phyloP scores from a whole-genome alignment of 1,140 invertebrate genomes.

The Catajapyx aquilonaris region DNA sequence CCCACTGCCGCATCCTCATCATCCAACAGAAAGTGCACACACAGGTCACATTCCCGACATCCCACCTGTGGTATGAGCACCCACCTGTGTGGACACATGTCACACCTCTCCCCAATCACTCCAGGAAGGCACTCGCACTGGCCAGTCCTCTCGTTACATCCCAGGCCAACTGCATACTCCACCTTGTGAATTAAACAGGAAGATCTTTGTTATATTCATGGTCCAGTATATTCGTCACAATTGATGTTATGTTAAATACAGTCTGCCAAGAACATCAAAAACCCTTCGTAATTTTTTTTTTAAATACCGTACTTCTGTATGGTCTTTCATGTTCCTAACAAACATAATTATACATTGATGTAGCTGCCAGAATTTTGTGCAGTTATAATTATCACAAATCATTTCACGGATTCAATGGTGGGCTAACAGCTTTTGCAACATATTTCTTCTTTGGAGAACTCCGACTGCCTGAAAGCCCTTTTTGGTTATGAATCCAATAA shows the following conservation, averaged over 20 bases:
- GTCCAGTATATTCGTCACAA: constrained; percentile 6
- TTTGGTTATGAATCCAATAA: too few relatives aligned
- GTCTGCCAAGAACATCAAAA: constrained; percentile 3
- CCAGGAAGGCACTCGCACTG: constrained; percentile 88
- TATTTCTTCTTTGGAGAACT: too few relatives aligned
- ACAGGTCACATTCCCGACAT: constrained; percentile 67
- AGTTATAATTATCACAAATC: too few relatives aligned
- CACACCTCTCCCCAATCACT: constrained; percentile 86
- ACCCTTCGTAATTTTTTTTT: too few relatives aligned
- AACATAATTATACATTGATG: too few relatives aligned
- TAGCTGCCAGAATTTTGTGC: too few relatives aligned
- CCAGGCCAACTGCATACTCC: constrained; percentile 68
- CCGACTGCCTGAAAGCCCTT: too few relatives aligned
- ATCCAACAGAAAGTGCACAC: constrained; percentile 68
- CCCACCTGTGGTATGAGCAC: constrained; percentile 44
- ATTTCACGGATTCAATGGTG: too few relatives aligned
- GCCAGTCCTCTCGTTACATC: constrained; percentile 69
- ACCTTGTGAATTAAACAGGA: constrained; percentile 64
- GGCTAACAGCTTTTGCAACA: too few relatives aligned
- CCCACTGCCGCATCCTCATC: constrained; percentile 51
- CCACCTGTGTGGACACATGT: constrained; percentile 74
- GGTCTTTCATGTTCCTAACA: too few relatives aligned
- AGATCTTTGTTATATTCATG: constrained; percentile 12
- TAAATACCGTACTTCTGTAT: too few relatives aligned
- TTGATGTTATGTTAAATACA: constrained; percentile 5